These are phyloP conservation scores for Oryzias celebensis DNA, from an alignment of 2,113 vertebrate species.

Conservation along the genomic window DNA sequence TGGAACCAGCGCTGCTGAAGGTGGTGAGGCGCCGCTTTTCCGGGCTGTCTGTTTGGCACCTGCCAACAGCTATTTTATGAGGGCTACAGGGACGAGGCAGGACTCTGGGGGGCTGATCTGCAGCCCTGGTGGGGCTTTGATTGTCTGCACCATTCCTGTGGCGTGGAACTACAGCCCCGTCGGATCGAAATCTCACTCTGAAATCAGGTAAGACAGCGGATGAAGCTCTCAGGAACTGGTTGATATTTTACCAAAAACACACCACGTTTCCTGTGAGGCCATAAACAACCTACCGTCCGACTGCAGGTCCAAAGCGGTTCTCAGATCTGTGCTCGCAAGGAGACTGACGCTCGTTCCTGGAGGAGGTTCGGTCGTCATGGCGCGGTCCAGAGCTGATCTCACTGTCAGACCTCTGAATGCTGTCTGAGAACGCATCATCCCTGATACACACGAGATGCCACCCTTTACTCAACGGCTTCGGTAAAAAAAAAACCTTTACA, in stretches of 20 bases:
- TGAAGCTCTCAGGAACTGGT: background rate
- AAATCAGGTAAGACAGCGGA: conserved; percentile 18
- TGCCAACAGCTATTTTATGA: conserved; percentile 86
- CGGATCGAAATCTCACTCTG: conserved; percentile 92
- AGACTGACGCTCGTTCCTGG: conserved; percentile 90
- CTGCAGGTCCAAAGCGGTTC: conserved; percentile 86
- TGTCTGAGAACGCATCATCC: conserved; percentile 96
- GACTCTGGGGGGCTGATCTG: conserved; percentile 90
- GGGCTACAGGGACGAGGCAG: conserved; percentile 96
- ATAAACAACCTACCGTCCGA: conserved; percentile 83
- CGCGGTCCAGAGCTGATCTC: conserved; percentile 89
- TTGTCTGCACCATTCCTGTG: conserved; percentile 87
- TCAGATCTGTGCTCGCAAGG: conserved; percentile 88
- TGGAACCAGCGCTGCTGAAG: conserved; percentile 90
- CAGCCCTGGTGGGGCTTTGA: conserved; percentile 87
- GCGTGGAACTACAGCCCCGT: conserved; percentile 89
- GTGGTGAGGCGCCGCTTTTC: conserved; percentile 94
- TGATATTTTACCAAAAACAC: background rate
- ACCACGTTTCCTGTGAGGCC: background rate
- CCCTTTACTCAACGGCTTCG: conserved; percentile 4
- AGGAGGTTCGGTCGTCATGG: conserved; percentile 87
- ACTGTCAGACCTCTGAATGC: conserved; percentile 88
- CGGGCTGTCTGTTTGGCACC: conserved; percentile 87
- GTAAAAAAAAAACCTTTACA: background rate
- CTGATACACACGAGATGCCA: conserved; percentile 69